These are phyloP conservation scores for Harpagoxenus sublaevis DNA, from an alignment of 2,888 invertebrate species.

Conservation along the genomic window DNA sequence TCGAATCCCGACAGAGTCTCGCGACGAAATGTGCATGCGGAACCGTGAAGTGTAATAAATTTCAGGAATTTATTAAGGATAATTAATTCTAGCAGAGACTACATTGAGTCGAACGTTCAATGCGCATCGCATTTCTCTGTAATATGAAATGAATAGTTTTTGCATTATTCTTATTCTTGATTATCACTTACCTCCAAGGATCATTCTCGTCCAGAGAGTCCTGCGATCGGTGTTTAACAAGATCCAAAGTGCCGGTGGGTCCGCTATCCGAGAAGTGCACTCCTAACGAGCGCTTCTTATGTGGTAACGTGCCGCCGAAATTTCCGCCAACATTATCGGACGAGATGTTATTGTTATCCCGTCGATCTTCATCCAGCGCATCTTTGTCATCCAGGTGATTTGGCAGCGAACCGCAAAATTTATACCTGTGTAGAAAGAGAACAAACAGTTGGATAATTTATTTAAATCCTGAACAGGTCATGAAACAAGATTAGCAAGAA, in stretches of 20 bases:
- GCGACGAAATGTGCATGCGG: conserved; percentile 25
- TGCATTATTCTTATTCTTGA: neutral
- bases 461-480: neutral
- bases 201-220: conserved; percentile 84
- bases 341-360: conserved; percentile 88
- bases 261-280: conserved; percentile 82
- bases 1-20: neutral
- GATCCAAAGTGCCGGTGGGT: conserved; percentile 80
- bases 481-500: neutral
- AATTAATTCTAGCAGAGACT: conserved; percentile 27
- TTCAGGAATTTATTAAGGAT: conserved; percentile 38
- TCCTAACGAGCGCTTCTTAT: conserved; percentile 82
- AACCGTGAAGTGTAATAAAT: conserved; percentile 29
- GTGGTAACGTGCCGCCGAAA: conserved; percentile 84
- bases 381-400: conserved; percentile 90
- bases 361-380: conserved; percentile 86
- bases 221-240: conserved; percentile 83
- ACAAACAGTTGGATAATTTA: neutral
- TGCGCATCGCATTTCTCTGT: neutral
- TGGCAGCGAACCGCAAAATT: conserved; percentile 89
- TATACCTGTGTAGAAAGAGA: conserved; percentile 80
- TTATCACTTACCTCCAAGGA: conserved; percentile 82
- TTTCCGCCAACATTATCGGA: conserved; percentile 83
- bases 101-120: neutral
- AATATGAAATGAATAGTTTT: neutral